Percentiles rank a stretch among this genome's conserved stretches.
phyloP scores from a whole-genome alignment of 1,140 invertebrate genomes.

The Thaumatotibia leucotreta region DNA sequence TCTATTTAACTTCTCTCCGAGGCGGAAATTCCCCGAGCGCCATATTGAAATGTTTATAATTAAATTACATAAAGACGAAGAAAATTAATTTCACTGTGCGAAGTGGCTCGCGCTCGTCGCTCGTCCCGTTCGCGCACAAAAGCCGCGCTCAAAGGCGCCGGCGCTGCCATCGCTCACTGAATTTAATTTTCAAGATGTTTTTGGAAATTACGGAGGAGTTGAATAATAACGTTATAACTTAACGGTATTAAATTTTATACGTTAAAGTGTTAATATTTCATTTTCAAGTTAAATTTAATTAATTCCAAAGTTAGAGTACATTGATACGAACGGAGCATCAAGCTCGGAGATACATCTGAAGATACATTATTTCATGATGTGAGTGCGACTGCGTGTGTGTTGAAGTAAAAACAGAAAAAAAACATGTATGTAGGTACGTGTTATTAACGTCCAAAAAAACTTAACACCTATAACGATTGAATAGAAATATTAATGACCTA shows the following conservation, averaged over 20 bases:
- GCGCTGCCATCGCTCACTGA: slow-evolving; percentile 52
- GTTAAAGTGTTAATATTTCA: slow-evolving; percentile 78
- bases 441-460: no score
- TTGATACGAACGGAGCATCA: slow-evolving; percentile 30
- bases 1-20: slow-evolving; percentile 71
- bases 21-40: slow-evolving; percentile 69
- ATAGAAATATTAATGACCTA: no score
- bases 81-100: slow-evolving; percentile 75
- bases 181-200: slow-evolving; percentile 74
- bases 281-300: slow-evolving; percentile 78
- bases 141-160: slow-evolving; percentile 55
- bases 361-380: slow-evolving; percentile 34
- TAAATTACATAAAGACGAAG: slow-evolving; percentile 77
- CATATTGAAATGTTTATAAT: slow-evolving; percentile 77
- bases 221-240: slow-evolving; percentile 76
- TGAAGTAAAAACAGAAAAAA: no score
- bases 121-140: slow-evolving; percentile 40
- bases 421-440: no score
- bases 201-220: slow-evolving; percentile 70
- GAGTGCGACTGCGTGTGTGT: no score
- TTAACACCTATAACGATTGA: no score
- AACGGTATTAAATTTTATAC: slow-evolving; percentile 77
- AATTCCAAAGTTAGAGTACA: slow-evolving; percentile 64
- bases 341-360: slow-evolving; percentile 41
- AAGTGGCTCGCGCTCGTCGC: slow-evolving; percentile 53